Evolutionary conservation across 2,113 vertebrate species (phyloP), one percentile per base, ranked within the genome.

Genomic region (Pithys albifrons): DNA sequence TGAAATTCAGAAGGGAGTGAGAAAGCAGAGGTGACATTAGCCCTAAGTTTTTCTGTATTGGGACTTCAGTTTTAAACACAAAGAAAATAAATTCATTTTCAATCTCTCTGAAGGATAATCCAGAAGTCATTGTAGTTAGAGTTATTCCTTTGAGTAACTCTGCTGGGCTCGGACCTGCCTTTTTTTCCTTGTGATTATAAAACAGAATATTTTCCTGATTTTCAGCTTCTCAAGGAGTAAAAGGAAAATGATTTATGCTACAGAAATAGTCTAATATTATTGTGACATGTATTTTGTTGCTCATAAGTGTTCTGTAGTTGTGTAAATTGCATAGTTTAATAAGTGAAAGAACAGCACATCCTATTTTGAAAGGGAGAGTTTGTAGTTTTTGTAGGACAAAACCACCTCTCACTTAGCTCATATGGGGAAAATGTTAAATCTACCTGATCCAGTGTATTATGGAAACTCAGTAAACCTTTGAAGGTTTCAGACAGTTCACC

Each of bases 381-480:
- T 52, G 16, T 59, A 59, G 37, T 4, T 85, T 88, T 72, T 61
- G 13, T 58, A 69, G 61, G 23, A 48, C 15, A 70, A 85, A 85
- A 88, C 2, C 33, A 61, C 19, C 29, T 69, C 65, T 37, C 37
- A 59, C 12, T 0, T 66, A 46, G 75, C 73, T 87, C 1, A 0
- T 19, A 37, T 28, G 3, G 18, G 12, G 5, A 49, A 77, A 74
- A 84, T 19, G 8, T 33, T 88, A 66, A 73, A 90, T 59, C 59
- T 58, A 7, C 43, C 46, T 86, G 65, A 94, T 67, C 57, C 57
- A 23, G 76, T 43, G 20, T 39, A 66, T 86, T 89, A 91, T 91
- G 80, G 76, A 92, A 93, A 96, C 62, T 78, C 37, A 85, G 69
- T n/a, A 75, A 87, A 72, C 3, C 70, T 92, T 65, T 89, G 91